These are phyloP conservation scores for Zonitis immaculata DNA, from an alignment of 2,888 invertebrate species.

Conservation along the genomic window DNA sequence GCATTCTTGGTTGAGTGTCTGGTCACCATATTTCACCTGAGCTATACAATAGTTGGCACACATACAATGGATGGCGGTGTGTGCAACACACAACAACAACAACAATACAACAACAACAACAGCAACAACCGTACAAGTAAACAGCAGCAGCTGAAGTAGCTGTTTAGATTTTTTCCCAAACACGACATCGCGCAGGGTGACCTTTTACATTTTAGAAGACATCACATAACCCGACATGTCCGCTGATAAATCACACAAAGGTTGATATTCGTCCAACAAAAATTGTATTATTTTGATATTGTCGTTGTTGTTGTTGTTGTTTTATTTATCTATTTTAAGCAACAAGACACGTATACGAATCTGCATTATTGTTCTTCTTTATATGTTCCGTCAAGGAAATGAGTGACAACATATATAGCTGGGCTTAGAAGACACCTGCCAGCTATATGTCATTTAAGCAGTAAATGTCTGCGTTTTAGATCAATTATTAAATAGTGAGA, in stretches of 20 bases:
- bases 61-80: slow-evolving; percentile 31
- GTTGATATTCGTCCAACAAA: background rate
- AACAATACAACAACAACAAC: no score
- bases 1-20: slow-evolving; percentile 31
- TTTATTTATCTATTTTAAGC: background rate
- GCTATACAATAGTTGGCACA: slow-evolving; percentile 33
- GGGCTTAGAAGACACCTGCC: slow-evolving; percentile 29
- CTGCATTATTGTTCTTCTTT: background rate
- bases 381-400: slow-evolving; percentile 14
- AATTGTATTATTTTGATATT: no score
- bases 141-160: background rate
- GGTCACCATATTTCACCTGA: slow-evolving; percentile 32
- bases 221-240: no score
- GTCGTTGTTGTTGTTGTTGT: no score
- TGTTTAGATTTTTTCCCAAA: background rate
- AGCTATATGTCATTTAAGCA: slow-evolving; percentile 30
- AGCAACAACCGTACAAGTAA: background rate
- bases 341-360: background rate
- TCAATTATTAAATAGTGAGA: slow-evolving; percentile 34
- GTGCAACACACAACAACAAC: slow-evolving; percentile 19
- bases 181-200: background rate
- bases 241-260: background rate
- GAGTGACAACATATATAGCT: slow-evolving; percentile 22
- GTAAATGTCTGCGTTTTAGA: slow-evolving; percentile 29
- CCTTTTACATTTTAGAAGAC: background rate